Percentiles rank a stretch among this genome's conserved stretches.
Conservation (phyloP, 2,797 vertebrate genomes). For the Melanotaenia nigrans region DNA sequence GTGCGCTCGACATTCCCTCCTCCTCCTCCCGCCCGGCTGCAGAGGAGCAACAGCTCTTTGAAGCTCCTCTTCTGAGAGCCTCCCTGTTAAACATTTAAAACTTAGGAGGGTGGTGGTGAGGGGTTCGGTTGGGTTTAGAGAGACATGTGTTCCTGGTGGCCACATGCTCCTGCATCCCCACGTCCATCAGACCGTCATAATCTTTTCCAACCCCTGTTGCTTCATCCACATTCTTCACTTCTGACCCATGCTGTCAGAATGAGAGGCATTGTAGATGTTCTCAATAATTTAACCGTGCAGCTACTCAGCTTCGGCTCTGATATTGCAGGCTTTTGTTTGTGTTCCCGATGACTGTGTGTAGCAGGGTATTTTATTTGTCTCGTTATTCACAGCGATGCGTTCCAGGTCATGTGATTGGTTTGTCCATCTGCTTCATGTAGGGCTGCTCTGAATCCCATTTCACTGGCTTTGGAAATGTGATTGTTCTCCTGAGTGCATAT, state of each 20-base stretch:
- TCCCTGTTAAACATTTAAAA: constrained; percentile 70
- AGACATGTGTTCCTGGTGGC: constrained; percentile 44
- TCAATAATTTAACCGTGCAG: constrained; percentile 78
- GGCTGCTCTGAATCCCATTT: constrained; percentile 6
- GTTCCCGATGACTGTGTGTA: constrained; percentile 23
- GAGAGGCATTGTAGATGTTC: constrained; percentile 60
- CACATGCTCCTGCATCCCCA: constrained; percentile 44
- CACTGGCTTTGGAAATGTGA: constrained; percentile 14
- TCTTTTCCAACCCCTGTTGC: constrained; percentile 51
- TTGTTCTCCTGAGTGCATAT: not conserved
- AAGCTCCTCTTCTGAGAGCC: constrained; percentile 71
- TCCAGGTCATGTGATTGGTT: constrained; percentile 31
- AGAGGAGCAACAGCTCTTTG: constrained; percentile 56
- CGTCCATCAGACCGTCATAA: constrained; percentile 50
- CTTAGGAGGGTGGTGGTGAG: constrained; percentile 9
- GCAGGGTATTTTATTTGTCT: constrained; percentile 43
- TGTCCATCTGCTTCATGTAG: constrained; percentile 39
- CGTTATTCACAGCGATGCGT: constrained; percentile 30
- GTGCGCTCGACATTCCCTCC: constrained; percentile 8
- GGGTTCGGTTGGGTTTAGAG: constrained; percentile 7
- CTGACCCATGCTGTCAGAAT: constrained; percentile 68
- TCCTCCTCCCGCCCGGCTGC: constrained; percentile 27
- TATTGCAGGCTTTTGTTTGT: constrained; percentile 59
- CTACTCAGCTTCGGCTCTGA: constrained; percentile 51
- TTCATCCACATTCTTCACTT: constrained; percentile 47